Evolutionary conservation across 2,113 vertebrate genomes (phyloP).

Genomic region (Epinephelus moara): DNA sequence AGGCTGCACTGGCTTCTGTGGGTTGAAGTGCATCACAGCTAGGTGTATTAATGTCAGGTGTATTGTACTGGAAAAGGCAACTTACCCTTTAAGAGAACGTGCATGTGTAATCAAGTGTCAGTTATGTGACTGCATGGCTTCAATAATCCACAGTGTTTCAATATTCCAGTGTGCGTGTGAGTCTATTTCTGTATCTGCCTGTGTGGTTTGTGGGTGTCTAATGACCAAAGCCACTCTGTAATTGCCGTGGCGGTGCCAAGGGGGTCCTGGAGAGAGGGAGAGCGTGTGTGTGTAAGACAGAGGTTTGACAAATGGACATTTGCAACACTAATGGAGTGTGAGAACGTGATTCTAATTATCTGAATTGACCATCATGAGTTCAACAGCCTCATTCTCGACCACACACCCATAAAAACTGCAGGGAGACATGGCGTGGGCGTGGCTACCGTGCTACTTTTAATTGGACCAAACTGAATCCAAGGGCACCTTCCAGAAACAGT

Average conservation of each 20-base stretch:
- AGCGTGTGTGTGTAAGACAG: slow-evolving; percentile 33
- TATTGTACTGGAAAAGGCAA: neutral
- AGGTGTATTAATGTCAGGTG: too few species aligned
- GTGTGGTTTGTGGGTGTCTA: slow-evolving; percentile 45
- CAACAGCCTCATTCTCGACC: slow-evolving; percentile 45
- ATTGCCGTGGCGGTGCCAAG: slow-evolving; percentile 53
- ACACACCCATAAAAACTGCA: slow-evolving; percentile 27
- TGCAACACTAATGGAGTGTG: slow-evolving; percentile 63
- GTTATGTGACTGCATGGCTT: neutral
- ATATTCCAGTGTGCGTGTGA: neutral
- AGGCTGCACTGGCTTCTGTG: too few species aligned
- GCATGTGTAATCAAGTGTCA: neutral
- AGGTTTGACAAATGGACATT: slow-evolving; percentile 67
- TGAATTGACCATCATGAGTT: slow-evolving; percentile 34
- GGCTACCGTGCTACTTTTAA: slow-evolving; percentile 31
- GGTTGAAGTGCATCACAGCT: too few species aligned
- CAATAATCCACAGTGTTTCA: neutral
- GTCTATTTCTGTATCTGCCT: slow-evolving; percentile 33
- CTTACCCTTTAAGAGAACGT: neutral
- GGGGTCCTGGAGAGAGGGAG: slow-evolving; percentile 19
- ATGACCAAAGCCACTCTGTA: slow-evolving; percentile 61
- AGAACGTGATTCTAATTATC: slow-evolving; percentile 56
- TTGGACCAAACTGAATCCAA: slow-evolving; percentile 38
- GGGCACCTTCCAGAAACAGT: slow-evolving; percentile 49
- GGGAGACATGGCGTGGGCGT: neutral